Conservation (phyloP, 2,888 invertebrate species). For the Perizoma flavofasciatum region DNA sequence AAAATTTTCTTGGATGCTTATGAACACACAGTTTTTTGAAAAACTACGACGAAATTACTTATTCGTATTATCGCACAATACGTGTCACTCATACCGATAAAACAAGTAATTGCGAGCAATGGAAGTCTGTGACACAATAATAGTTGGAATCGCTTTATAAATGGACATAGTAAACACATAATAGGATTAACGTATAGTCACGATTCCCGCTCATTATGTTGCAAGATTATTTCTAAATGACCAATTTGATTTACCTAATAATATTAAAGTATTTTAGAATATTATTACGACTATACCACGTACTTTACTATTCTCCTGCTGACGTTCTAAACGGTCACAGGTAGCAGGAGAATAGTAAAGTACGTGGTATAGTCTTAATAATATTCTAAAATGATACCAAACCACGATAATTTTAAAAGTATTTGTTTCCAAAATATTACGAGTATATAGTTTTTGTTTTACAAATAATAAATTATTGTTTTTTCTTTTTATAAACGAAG, state of each 20-base stretch:
- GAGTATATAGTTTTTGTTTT: no score
- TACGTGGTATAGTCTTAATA: no score
- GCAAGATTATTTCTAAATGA: slow-evolving; percentile 42
- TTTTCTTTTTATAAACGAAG: slow-evolving; percentile 3
- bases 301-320: no score
- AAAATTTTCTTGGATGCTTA: no score
- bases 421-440: slow-evolving; percentile 25
- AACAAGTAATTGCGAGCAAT: slow-evolving; percentile 37
- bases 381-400: no score
- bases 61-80: slow-evolving; percentile 52
- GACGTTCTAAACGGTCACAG: no score
- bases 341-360: no score
- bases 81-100: slow-evolving; percentile 49
- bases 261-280: no score
- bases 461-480: neutral
- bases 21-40: slow-evolving; percentile 15
- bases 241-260: slow-evolving; percentile 16
- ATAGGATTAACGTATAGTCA: slow-evolving; percentile 53
- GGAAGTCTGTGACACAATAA: slow-evolving; percentile 47
- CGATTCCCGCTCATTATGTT: slow-evolving; percentile 42
- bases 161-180: slow-evolving; percentile 51
- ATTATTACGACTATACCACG: no score
- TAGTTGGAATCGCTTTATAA: slow-evolving; percentile 40
- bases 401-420: no score
- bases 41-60: slow-evolving; percentile 34